Percentiles rank a stretch among this genome's conserved stretches.
phyloP scores from a whole-genome alignment of 1,140 invertebrate species.

The Pogonognathellus flavescens region DNA sequence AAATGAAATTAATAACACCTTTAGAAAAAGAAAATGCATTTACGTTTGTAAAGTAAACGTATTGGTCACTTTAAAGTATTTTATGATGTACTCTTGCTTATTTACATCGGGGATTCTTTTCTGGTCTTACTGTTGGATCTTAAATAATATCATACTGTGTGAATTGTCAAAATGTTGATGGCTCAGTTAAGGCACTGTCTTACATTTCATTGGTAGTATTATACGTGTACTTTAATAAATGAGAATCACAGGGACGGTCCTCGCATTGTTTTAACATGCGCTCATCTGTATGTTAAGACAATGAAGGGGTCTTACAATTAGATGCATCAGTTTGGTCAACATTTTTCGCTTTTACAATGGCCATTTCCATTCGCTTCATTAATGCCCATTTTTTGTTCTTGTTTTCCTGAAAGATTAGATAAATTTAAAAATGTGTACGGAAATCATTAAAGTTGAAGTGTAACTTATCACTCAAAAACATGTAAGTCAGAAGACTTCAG shows the following conservation, averaged over 20 bases:
- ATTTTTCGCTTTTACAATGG: not conserved
- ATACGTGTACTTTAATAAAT: not conserved
- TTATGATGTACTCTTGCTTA: too few species aligned
- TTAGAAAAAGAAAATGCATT: too few species aligned
- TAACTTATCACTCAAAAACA: not conserved
- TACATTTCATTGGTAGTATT: too few species aligned
- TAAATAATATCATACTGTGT: too few species aligned
- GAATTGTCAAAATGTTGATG: too few species aligned
- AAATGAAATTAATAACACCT: too few species aligned
- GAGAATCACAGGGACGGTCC: not conserved
- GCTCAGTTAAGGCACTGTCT: too few species aligned
- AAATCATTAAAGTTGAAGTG: not conserved
- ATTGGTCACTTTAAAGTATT: too few species aligned
- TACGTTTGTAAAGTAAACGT: too few species aligned
- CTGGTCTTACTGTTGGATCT: too few species aligned
- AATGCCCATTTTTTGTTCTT: slow-evolving; percentile 28
- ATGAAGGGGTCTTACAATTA: too few species aligned
- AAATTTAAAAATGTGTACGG: not conserved
- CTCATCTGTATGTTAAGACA: not conserved
- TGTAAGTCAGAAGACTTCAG: not conserved
- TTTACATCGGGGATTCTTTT: too few species aligned
- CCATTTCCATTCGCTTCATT: slow-evolving; percentile 18
- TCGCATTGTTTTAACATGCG: not conserved
- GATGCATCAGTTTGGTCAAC: not conserved
- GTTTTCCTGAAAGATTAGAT: not conserved